These are phyloP conservation scores for Prorops nasuta DNA, from an alignment of 1,140 invertebrate genomes.

Conservation along the genomic window DNA sequence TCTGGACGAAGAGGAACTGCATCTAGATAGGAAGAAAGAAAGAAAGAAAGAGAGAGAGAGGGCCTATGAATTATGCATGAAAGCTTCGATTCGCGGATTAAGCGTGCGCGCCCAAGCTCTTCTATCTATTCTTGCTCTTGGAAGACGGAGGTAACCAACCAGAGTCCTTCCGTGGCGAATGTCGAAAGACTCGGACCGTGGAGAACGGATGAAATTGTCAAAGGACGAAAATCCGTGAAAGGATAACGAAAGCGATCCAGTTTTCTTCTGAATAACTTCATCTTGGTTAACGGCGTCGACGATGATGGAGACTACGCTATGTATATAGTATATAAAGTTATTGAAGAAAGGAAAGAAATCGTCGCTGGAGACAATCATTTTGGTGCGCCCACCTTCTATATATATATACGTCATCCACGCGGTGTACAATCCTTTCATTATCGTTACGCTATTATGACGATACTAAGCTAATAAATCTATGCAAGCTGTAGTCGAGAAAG, in stretches of 20 bases:
- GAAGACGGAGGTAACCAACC: constrained; percentile 26
- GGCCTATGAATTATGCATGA: constrained; percentile 53
- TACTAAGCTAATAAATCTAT: too few species aligned
- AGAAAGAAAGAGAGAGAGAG: constrained; percentile 13
- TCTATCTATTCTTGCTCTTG: constrained; percentile 34
- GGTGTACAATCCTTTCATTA: too few species aligned
- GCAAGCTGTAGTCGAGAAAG: too few species aligned
- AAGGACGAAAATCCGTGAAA: constrained; percentile 28
- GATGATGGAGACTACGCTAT: too few species aligned
- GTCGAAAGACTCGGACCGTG: constrained; percentile 28
- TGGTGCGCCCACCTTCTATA: too few species aligned
- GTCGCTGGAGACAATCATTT: too few species aligned
- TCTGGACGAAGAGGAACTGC: background rate
- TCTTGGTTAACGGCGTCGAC: constrained; percentile 13
- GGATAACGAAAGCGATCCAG: constrained; percentile 30
- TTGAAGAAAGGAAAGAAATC: too few species aligned
- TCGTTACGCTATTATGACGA: too few species aligned
- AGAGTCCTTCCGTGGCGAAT: constrained; percentile 25
- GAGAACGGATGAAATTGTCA: constrained; percentile 33
- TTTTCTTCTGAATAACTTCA: constrained; percentile 29
- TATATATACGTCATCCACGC: too few species aligned
- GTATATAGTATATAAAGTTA: too few species aligned
- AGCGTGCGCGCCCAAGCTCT: constrained; percentile 35
- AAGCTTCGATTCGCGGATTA: constrained; percentile 57
- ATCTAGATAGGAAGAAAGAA: constrained; percentile 5